Evolutionary conservation across 2,797 vertebrate genomes (phyloP).

Genomic region (Myotis vivesi): DNA sequence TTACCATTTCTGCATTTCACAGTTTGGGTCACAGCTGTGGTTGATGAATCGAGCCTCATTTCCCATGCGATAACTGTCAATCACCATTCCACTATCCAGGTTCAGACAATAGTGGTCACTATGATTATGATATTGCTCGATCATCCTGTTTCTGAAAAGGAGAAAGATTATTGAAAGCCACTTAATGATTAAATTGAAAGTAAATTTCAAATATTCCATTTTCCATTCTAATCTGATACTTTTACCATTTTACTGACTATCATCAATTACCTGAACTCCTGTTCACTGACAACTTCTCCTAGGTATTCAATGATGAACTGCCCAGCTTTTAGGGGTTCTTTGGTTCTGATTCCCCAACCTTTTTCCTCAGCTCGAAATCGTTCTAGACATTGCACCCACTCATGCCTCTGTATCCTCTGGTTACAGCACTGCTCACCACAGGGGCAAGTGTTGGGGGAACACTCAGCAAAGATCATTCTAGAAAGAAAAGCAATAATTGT

Average conservation of each 20-base stretch:
- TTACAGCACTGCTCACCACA: conserved; percentile 94
- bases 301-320: conserved; percentile 99
- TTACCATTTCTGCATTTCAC: conserved; percentile 99
- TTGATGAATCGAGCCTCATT: conserved; percentile 99
- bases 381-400: conserved; percentile 98
- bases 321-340: conserved; percentile 92
- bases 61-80: conserved; percentile 99
- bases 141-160: conserved; percentile 94
- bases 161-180: conserved; percentile 35
- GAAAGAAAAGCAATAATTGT: conserved; percentile 9
- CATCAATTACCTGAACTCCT: conserved; percentile 91
- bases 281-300: conserved; percentile 98
- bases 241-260: background rate
- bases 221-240: background rate
- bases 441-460: conserved; percentile 95
- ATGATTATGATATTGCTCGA: conserved; percentile 98
- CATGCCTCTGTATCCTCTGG: conserved; percentile 97
- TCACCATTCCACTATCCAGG: conserved; percentile 99
- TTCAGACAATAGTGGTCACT: conserved; percentile 99
- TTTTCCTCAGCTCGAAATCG: conserved; percentile 97
- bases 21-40: conserved; percentile 99
- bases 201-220: conserved; percentile 11
- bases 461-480: conserved; percentile 99
- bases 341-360: conserved; percentile 99
- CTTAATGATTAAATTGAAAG: conserved; percentile 9